These are phyloP conservation scores for Castor canadensis DNA, from an alignment of 2,113 vertebrate species.

Conservation along the genomic window DNA sequence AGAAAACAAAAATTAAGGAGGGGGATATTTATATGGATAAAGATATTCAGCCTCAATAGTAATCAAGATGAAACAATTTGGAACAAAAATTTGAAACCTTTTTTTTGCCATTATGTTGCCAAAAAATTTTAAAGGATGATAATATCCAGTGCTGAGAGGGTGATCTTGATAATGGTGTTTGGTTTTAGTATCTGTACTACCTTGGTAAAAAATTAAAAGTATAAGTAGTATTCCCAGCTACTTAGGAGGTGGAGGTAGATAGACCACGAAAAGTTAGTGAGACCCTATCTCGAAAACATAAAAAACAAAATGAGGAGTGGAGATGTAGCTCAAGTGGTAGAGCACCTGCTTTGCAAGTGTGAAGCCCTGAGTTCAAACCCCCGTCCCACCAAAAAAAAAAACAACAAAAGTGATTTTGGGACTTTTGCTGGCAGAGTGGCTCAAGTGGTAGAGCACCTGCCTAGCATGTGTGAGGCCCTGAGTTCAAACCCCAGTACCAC, in stretches of 20 bases:
- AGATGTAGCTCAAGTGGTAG: too few relatives aligned
- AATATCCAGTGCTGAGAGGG: not conserved
- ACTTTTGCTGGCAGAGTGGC: too few relatives aligned
- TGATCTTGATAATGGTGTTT: not conserved
- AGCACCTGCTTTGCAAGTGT: too few relatives aligned
- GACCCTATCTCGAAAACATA: not conserved
- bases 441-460: too few relatives aligned
- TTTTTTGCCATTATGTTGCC: not conserved
- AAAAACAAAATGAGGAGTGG: not conserved
- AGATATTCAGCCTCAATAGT: not conserved
- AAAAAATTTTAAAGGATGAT: not conserved
- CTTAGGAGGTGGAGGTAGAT: too few relatives aligned
- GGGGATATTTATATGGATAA: not conserved
- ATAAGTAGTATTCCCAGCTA: not conserved
- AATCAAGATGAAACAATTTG: slow-evolving; percentile 22
- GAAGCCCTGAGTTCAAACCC: too few relatives aligned
- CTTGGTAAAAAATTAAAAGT: too few relatives aligned
- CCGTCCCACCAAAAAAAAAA: too few relatives aligned
- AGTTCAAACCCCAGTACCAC: too few relatives aligned
- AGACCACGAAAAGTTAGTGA: too few relatives aligned
- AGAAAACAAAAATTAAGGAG: not conserved
- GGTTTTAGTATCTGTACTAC: not conserved
- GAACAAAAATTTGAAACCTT: not conserved
- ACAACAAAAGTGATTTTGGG: too few relatives aligned
- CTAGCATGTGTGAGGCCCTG: too few relatives aligned